Conservation (phyloP, 2,797 vertebrate species). For the Catamblyrhynchus diadema region DNA sequence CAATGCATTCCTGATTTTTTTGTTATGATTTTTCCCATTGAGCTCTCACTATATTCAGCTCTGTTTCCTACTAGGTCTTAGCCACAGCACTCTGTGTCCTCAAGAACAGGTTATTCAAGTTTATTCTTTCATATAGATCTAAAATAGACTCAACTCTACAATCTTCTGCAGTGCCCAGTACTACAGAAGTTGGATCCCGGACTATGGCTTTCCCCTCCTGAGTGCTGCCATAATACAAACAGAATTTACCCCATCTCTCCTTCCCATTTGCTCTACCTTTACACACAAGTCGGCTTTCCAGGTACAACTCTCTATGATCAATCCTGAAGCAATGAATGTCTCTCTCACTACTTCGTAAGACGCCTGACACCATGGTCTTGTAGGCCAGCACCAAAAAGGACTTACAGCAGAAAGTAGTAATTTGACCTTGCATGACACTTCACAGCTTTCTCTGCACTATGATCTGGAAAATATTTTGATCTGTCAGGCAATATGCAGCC, state of each 20-base stretch:
- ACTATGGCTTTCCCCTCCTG: neutral
- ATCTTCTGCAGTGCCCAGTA: neutral
- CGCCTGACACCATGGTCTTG: neutral
- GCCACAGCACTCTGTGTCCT: neutral
- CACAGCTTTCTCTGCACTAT: neutral
- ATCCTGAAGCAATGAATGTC: neutral
- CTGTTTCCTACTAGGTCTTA: neutral
- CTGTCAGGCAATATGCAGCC: neutral
- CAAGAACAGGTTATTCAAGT: neutral
- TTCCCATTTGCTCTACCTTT: neutral
- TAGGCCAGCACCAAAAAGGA: neutral
- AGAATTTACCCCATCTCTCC: neutral
- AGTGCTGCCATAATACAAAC: neutral
- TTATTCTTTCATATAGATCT: neutral
- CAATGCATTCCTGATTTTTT: neutral
- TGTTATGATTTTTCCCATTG: neutral
- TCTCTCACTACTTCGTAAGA: neutral
- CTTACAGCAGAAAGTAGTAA: neutral
- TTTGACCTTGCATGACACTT: slow-evolving; percentile 6
- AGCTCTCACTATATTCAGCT: neutral
- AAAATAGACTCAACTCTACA: neutral
- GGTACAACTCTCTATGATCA: neutral
- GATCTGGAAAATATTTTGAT: slow-evolving; percentile 13
- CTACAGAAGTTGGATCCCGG: neutral
- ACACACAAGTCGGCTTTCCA: neutral